A percentile compares a stretch with the other conserved stretches of the same genome.
phyloP scores from a whole-genome alignment of 2,888 invertebrate genomes.

The Agrochola macilenta region DNA sequence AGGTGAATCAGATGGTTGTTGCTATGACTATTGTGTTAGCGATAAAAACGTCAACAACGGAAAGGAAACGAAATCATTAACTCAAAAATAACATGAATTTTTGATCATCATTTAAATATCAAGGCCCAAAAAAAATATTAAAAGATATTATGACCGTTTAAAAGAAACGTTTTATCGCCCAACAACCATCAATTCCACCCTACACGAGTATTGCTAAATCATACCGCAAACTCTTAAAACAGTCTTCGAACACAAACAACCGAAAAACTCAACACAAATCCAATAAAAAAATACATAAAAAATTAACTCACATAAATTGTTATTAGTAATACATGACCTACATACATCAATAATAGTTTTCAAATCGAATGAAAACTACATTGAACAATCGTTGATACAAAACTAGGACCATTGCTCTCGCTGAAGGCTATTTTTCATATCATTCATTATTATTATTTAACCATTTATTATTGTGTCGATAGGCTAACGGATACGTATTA shows the following conservation, averaged over 20 bases:
- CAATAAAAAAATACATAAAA: constrained; percentile 59
- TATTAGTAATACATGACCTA: constrained; percentile 64
- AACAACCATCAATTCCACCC: constrained; percentile 31
- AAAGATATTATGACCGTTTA: not conserved
- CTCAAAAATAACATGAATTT: not conserved
- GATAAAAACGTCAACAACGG: not conserved
- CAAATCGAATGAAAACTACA: constrained; percentile 83
- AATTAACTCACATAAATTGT: constrained; percentile 65
- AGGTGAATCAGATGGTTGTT: constrained; percentile 32
- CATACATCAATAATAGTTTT: constrained; percentile 83
- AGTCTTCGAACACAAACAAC: constrained; percentile 74
- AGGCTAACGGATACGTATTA: constrained; percentile 58
- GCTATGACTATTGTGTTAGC: not conserved
- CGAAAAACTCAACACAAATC: constrained; percentile 62
- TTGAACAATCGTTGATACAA: constrained; percentile 75
- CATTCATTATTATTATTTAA: constrained; percentile 41
- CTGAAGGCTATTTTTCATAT: constrained; percentile 55
- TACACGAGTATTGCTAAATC: constrained; percentile 68
- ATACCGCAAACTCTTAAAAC: constrained; percentile 70
- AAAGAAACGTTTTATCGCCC: not conserved
- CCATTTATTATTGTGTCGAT: constrained; percentile 61
- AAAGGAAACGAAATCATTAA: not conserved
- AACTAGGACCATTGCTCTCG: constrained; percentile 54
- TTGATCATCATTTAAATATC: not conserved
- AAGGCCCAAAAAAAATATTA: not conserved